Percentiles rank a stretch among this genome's conserved stretches.
Conservation (phyloP, 2,113 vertebrate species). For the Scomber scombrus region DNA sequence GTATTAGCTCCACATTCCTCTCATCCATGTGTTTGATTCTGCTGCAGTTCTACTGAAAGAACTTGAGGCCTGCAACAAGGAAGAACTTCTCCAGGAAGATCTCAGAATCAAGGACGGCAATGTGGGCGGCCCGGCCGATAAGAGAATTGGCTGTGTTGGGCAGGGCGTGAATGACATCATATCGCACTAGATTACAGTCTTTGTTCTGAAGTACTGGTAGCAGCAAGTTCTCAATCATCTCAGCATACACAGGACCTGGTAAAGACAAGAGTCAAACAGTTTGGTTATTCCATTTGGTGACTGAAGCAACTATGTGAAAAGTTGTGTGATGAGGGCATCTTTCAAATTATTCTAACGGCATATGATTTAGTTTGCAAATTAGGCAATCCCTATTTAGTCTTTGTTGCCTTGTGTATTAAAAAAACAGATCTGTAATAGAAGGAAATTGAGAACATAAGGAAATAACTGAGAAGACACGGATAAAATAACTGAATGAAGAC, state of each 20-base stretch:
- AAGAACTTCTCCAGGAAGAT: constrained; percentile 99
- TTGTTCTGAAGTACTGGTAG: constrained; percentile 95
- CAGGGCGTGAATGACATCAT: constrained; percentile 96
- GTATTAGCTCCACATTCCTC: constrained; percentile 88
- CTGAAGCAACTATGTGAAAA: not conserved
- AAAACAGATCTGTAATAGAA: not conserved
- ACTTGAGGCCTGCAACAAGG: constrained; percentile 96
- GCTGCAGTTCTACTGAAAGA: constrained; percentile 91
- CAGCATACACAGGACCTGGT: constrained; percentile 95
- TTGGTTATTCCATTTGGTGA: not conserved
- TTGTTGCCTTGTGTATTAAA: not conserved
- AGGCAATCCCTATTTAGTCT: not conserved
- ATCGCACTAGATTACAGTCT: constrained; percentile 96
- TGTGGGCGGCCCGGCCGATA: constrained; percentile 97
- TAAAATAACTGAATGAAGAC: not conserved
- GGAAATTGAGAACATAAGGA: no score
- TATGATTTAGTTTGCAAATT: not conserved
- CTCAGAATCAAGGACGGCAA: constrained; percentile 98
- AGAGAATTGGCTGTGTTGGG: constrained; percentile 99
- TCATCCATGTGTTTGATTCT: constrained; percentile 41
- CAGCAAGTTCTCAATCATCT: constrained; percentile 99
- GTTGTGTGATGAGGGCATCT: no score
- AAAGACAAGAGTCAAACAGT: not conserved
- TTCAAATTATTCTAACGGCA: not conserved
- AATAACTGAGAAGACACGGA: not conserved